Evolutionary conservation across 2,797 vertebrate genomes (phyloP), one percentile per base, ranked within the genome.

Genomic region (Intellagama lesueurii): DNA sequence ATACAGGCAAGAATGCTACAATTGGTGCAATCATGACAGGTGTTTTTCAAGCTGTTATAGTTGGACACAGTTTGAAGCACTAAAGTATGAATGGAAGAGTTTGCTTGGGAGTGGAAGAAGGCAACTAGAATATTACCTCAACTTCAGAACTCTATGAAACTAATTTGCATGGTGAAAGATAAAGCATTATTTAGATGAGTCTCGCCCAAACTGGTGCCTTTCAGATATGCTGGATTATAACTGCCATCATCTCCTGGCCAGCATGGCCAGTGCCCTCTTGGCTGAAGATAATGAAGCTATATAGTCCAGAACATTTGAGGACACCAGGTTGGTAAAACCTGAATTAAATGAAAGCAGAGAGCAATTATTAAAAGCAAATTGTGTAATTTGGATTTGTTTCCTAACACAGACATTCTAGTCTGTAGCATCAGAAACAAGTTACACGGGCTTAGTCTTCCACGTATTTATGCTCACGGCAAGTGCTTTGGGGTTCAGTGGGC

Each of bases 341-440:
- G 35, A 40, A 8, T 76, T 56, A 56, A 24, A 40, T 76, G 32
- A 75, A 85, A 85, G 44, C 14, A 30, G 12, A 56, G 14, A 85
- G 19, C 5, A 30, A n/a, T 77, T n/a, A 86, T 77, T 66, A 66
- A 77, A 66, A 86, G 26, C 32, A 78, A 68, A 26, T 47, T 26
- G 77, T 22, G 44, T 40, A 70, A 87, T 28, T 69, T 80, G n/a
- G 68, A 78, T 69, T 70, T 52, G 32, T 70, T 87, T 80, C 77
- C n/a, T 24, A 35, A 35, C 32, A 8, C 47, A 17, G 26, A 68
- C 30, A 78, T 28, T 68, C 28, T 19, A 69, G 5, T 73, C 30
- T 72, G 11, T 69, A 24, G 30, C 30, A 32, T 9, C 9, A 68
- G 17, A 5, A 68, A 30, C 28, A 86, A 86, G 35, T n/a, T 14